phyloP scores from a whole-genome alignment of 2,113 vertebrate species.

The Talpa occidentalis region DNA sequence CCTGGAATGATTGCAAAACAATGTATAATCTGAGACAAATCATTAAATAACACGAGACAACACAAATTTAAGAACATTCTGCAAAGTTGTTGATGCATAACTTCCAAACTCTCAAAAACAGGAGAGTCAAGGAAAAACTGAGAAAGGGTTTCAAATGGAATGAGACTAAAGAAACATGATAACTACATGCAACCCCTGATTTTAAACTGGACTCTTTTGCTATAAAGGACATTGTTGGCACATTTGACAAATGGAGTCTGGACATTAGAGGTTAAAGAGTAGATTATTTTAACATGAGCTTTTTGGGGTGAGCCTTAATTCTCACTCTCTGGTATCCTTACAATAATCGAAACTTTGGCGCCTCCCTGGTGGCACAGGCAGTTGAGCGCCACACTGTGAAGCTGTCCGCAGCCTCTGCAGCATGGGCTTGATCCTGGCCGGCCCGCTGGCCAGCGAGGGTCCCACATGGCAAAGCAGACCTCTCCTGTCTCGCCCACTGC shows the following conservation, averaged over 20 bases:
- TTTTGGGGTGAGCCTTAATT: not conserved
- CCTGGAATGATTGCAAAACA: too few species aligned
- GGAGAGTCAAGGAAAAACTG: not conserved
- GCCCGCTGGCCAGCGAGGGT: too few species aligned
- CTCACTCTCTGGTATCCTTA: not conserved
- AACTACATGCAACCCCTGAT: not conserved
- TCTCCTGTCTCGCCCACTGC: too few species aligned
- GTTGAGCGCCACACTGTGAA: too few species aligned
- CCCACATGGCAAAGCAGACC: too few species aligned
- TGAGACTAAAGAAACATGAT: not conserved
- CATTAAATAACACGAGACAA: not conserved
- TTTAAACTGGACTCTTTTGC: slow-evolving; percentile 5
- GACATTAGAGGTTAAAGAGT: not conserved
- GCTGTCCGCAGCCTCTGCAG: too few species aligned
- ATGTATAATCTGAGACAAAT: not conserved
- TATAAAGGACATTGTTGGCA: not conserved
- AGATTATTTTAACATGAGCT: not conserved
- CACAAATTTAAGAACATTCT: not conserved
- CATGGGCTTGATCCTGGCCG: too few species aligned
- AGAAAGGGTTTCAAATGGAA: not conserved
- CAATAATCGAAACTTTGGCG: too few species aligned
- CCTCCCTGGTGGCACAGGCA: too few species aligned
- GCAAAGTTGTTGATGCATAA: not conserved
- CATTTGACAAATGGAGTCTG: not conserved
- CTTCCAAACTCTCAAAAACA: not conserved